phyloP scores from a whole-genome alignment of 2,797 vertebrate species.

The Chromobotia macracanthus region DNA sequence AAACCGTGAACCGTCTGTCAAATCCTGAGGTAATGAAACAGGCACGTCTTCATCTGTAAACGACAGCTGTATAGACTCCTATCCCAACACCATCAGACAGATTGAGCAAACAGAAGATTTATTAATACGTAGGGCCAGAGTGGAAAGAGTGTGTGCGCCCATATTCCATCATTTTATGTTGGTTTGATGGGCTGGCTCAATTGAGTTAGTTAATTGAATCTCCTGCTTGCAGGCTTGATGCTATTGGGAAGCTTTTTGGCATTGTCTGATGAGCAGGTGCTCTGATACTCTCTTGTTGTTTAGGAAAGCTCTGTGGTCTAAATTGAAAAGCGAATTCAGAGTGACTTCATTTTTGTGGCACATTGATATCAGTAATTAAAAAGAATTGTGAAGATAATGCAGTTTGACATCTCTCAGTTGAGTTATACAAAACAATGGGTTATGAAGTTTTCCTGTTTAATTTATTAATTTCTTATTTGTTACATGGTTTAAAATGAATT shows the following conservation, averaged over 20 bases:
- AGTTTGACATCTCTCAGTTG: constrained; percentile 59
- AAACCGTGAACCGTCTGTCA: constrained; percentile 41
- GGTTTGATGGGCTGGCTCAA: constrained; percentile 68
- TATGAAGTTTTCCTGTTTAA: constrained; percentile 32
- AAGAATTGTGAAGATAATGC: constrained; percentile 70
- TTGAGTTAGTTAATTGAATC: constrained; percentile 73
- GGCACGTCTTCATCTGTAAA: constrained; percentile 58
- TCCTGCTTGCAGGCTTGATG: constrained; percentile 68
- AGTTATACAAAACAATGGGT: constrained; percentile 41
- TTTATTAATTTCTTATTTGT: constrained; percentile 48
- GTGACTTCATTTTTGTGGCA: constrained; percentile 66
- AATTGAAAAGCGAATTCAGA: constrained; percentile 69
- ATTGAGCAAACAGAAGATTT: constrained; percentile 70
- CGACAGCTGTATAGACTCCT: constrained; percentile 62
- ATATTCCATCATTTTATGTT: constrained; percentile 39
- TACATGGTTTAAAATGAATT: constrained; percentile 30
- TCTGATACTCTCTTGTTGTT: constrained; percentile 62
- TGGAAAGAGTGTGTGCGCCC: constrained; percentile 32
- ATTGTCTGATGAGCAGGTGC: constrained; percentile 72
- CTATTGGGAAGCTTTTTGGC: constrained; percentile 70
- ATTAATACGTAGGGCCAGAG: constrained; percentile 63
- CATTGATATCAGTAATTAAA: constrained; percentile 73
- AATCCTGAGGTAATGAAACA: constrained; percentile 63
- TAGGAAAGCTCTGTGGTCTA: constrained; percentile 55
- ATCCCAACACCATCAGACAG: constrained; percentile 57